Conservation (phyloP, 2,888 invertebrate species). For the Nowickia ferox region DNA sequence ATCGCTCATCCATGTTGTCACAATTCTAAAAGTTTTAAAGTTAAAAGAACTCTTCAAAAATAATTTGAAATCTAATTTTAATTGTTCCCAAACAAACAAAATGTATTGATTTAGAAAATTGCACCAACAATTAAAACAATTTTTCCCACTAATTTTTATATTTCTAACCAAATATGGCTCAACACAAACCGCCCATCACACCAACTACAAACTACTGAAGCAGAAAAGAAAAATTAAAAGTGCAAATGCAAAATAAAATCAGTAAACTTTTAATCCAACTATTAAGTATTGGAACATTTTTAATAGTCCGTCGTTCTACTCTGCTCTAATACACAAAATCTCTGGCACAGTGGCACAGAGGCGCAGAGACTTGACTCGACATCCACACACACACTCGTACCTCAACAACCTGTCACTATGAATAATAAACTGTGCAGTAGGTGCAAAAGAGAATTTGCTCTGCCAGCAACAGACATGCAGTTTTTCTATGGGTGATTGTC, state of each 20-base stretch:
- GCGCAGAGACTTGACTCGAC: background rate
- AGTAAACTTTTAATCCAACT: conserved; percentile 9
- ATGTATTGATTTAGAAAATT: conserved; percentile 2
- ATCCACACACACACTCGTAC: background rate
- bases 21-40: background rate
- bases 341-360: background rate
- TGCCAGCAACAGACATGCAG: conserved; percentile 20
- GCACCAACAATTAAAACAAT: background rate
- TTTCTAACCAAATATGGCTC: background rate
- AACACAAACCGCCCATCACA: background rate
- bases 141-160: background rate
- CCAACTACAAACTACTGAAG: conserved; percentile 2
- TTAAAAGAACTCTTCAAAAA: background rate
- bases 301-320: conserved; percentile 2
- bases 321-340: background rate
- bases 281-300: conserved; percentile 21
- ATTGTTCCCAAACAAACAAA: conserved; percentile 16
- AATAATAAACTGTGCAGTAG: conserved; percentile 4
- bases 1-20: background rate
- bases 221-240: conserved; percentile 7
- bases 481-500: conserved; percentile 43
- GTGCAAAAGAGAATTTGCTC: background rate
- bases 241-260: conserved; percentile 13
- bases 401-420: background rate
- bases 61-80: conserved; percentile 18